Evolutionary conservation across 2,113 vertebrate genomes (phyloP), one percentile per base, ranked within the genome.

Genomic region (Calypte anna): DNA sequence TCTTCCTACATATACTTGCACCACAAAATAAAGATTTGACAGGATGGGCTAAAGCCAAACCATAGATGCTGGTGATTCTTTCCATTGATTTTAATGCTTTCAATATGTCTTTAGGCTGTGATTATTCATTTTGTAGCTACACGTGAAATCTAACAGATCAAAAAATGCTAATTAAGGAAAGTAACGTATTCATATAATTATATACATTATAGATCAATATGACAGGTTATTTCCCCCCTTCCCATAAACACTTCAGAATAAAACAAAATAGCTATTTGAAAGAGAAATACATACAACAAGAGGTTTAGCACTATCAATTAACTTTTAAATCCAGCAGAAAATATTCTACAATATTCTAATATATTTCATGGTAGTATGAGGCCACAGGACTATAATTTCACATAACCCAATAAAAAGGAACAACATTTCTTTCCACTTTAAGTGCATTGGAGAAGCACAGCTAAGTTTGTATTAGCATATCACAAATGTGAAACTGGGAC

Each of bases 401-500:
- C 3, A 12, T 36, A 83, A 81, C 36, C 53, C 72, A 92, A 46
- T 51, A 93, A 80, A 92, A 90, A 69, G 16, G 70, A 95, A 82
- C 46, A 77, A 73, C 70, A 82, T 77, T 92, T 82, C 75, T 87
- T 91, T 77, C 75, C 48, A 59, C 27, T 79, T 43, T 59, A 77
- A 69, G 48, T 24, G 43, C 82, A 73, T 13, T 40, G 59, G 50
- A 94, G 89, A 93, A 94, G 62, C 73, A 66, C 62, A 89, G 93
- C 2, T 14, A 87, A 84, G 75, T 91, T 91, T 91, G 72, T 91
- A 92, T 95, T 97, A 96, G 87, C 91, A 97, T 92, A 94, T 90
- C 94, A 91, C 82, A 95, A 96, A 94, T 86, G 91, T 90, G 78
- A 97, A 97, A 96, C 87, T 96, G 94, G 95, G 89, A 97, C 96